Base-by-base conservation (phyloP, 2,888 invertebrate genomes). In the Mythimna impura region DNA sequence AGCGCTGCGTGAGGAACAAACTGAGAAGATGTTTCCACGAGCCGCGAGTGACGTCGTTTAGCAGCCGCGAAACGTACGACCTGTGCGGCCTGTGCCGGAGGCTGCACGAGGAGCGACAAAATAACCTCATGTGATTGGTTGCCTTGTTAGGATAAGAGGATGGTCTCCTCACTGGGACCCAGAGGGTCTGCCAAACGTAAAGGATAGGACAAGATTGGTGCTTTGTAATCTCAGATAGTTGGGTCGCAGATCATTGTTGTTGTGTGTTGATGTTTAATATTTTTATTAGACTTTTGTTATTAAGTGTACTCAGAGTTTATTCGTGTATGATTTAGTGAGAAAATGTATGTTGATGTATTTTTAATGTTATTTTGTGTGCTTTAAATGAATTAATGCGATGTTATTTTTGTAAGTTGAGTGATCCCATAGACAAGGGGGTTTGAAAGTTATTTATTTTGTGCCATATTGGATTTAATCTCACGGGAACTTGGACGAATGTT, bases 21-120 rank as follows among this genome's bases (percentile, higher is more conserved):
- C 80, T 94, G 20, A 77, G 62, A 22, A 73, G 76, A 3, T 94
- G 94, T 71, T 34, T 67, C 12, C 73, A 75, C 3, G 89, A 92
- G 73, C 94, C 93, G 12, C 83, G 25, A 14, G 77, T 93, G 25
- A 91, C 89, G 0, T 89, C 93, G 0, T 87, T 89, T 50, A 79
- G 71, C 25, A 88, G 76, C 6, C 86, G 83, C 65, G 73, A 87
- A 54, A 74, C 69, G 0, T 88, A 78, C 71, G 85, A 88, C 65
- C 73, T 92, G 63, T 91, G 92, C 80, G 78, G 86, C 40, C 81
- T 92, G 66, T 92, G 86, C 60, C 65, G 52, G 8, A 43, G 17
- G n/a, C 68, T 86, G 70, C 10, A 9, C 34, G 14, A 52, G 20
- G 63, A 75, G 61, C 76, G 83, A 7, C 40, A 20, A 57, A 14